phyloP scores from a whole-genome alignment of 2,797 vertebrate species.

The Tamandua tetradactyla region DNA sequence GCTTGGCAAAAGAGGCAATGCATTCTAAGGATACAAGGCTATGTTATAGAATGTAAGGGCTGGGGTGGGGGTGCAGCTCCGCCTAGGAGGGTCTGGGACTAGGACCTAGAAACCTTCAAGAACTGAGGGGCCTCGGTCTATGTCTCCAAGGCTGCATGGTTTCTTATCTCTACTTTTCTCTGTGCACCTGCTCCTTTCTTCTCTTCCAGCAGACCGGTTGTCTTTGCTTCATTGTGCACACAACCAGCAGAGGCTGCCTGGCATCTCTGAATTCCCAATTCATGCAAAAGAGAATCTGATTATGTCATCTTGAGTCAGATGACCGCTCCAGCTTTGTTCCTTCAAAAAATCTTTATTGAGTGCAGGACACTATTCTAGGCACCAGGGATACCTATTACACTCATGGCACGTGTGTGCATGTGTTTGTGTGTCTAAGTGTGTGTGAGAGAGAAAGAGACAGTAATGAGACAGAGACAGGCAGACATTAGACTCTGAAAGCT shows the following conservation, averaged over 20 bases:
- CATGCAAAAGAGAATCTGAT: constrained; percentile 54
- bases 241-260: not conserved
- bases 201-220: not conserved
- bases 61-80: not conserved
- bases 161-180: not conserved
- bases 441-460: not conserved
- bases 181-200: not conserved
- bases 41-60: not conserved
- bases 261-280: constrained; percentile 31
- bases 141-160: not conserved
- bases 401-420: not conserved
- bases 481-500: not conserved
- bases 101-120: not conserved
- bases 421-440: not conserved
- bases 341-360: not conserved
- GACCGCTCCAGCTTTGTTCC: not conserved
- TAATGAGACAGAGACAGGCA: not conserved
- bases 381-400: not conserved
- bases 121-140: not conserved
- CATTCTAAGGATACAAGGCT: not conserved
- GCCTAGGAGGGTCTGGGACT: not conserved
- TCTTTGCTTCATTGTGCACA: not conserved
- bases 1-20: not conserved
- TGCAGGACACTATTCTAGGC: constrained; percentile 5
- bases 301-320: constrained; percentile 38